phyloP scores from a whole-genome alignment of 1,140 invertebrate species.

The Atta cephalotes region DNA sequence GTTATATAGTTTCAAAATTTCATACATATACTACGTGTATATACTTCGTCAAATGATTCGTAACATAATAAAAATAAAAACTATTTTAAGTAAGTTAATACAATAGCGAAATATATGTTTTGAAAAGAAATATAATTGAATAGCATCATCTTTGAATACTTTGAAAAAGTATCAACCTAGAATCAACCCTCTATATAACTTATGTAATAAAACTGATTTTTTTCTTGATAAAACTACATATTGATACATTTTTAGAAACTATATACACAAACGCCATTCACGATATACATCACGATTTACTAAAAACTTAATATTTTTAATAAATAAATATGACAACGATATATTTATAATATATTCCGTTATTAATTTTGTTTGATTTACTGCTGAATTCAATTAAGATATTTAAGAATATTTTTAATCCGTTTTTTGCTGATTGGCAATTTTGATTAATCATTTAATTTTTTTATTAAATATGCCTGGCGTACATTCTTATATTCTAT shows the following conservation, averaged over 20 bases:
- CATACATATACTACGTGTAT: slow-evolving; percentile 13
- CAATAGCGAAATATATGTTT: slow-evolving; percentile 27
- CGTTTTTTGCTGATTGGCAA: slow-evolving; percentile 20
- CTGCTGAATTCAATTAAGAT: slow-evolving; percentile 9
- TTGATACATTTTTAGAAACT: slow-evolving; percentile 33
- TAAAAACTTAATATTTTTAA: slow-evolving; percentile 30
- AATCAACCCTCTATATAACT: neutral
- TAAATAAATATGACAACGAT: slow-evolving; percentile 32
- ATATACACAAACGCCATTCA: slow-evolving; percentile 33
- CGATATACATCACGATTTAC: slow-evolving; percentile 45
- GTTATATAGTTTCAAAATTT: slow-evolving; percentile 15
- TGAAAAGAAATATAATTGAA: slow-evolving; percentile 2
- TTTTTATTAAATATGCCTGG: slow-evolving; percentile 19
- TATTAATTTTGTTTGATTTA: slow-evolving; percentile 33
- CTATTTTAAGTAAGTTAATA: neutral
- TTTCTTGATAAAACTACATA: slow-evolving; percentile 17
- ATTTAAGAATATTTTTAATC: slow-evolving; percentile 14
- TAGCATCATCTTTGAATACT: slow-evolving; percentile 4
- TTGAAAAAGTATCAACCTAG: neutral
- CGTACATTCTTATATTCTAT: slow-evolving; percentile 27
- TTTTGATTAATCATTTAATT: slow-evolving; percentile 38
- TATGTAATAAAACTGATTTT: slow-evolving; percentile 7
- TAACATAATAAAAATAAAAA: neutral
- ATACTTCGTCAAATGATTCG: slow-evolving; percentile 7
- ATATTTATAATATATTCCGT: neutral